Evolutionary conservation across 2,113 vertebrate genomes (phyloP), one percentile per base, ranked within the genome.

Genomic region (Martes martes): DNA sequence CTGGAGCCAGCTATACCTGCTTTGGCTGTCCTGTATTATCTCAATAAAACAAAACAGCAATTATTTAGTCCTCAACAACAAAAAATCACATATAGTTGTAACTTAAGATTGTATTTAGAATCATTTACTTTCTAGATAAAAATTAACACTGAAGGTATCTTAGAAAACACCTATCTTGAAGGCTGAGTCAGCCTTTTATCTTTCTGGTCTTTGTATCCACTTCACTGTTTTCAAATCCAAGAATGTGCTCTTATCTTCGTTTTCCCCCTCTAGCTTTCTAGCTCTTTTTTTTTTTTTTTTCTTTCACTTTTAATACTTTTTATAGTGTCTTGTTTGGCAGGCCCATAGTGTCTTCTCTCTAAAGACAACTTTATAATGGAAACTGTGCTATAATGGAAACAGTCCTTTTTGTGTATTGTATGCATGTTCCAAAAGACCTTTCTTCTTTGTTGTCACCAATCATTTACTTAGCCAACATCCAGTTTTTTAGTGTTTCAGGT

Each of bases 101-200:
- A 45, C 24, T 89, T 67, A 73, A 89, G 23, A 52, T 95, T 76
- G 15, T 39, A 95, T 76, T 85, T 94, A 52, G 14, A 87, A 59
- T 2, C 11, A 14, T 89, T 95, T 84, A 52, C 36, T 80, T 95
- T 80, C 76, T 50, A 79, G 82, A 5, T 87, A 92, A 96, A 96
- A 89, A 92, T 86, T 61, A 84, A 95, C 24, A 36, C 47, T 45
- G n/a, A 55, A 69, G 83, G 6, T 94, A 45, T 84, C 19, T 61
- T 94, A 16, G 65, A 55, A 81, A 95, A 88, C 31, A 57, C 23
- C 1, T 16, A 10, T 79, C 26, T 81, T 71, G 42, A 81, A 92
- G 11, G 3, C 33, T 50, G 74, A 95, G 45, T 81, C 57, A 52
- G 78, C 94, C 31, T 76, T 78, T 67, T 82, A 39, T 92, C 52